phyloP scores from a whole-genome alignment of 2,797 vertebrate species.

The Scolopax bukidnonensis region DNA sequence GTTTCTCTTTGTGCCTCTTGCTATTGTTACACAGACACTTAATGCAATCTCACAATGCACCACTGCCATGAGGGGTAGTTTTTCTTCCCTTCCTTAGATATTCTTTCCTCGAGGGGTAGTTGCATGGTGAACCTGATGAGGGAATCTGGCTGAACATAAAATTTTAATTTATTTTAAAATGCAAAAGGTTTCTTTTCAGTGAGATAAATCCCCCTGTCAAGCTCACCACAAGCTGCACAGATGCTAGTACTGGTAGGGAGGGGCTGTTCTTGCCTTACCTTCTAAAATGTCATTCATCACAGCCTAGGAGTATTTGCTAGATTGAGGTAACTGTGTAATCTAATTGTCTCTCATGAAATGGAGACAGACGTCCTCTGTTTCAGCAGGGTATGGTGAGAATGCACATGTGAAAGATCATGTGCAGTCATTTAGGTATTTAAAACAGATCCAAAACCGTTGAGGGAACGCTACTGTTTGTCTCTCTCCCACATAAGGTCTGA shows the following conservation, averaged over 20 bases:
- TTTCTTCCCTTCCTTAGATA: neutral
- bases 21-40: neutral
- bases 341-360: neutral
- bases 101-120: neutral
- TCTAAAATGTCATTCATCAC: neutral
- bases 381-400: neutral
- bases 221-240: neutral
- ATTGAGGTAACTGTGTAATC: neutral
- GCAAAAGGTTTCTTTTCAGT: neutral
- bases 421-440: neutral
- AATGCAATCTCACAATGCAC: neutral
- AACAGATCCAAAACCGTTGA: neutral
- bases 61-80: neutral
- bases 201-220: neutral
- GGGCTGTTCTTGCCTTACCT: neutral
- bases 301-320: neutral
- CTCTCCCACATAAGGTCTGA: neutral
- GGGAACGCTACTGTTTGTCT: neutral
- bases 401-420: neutral
- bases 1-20: neutral
- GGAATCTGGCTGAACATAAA: neutral
- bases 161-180: neutral
- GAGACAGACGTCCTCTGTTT: neutral
- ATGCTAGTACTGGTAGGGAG: neutral
- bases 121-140: neutral